phyloP scores from a whole-genome alignment of 37 sponge, comb jelly and placozoan species.

The Theonella swinhoei region DNA sequence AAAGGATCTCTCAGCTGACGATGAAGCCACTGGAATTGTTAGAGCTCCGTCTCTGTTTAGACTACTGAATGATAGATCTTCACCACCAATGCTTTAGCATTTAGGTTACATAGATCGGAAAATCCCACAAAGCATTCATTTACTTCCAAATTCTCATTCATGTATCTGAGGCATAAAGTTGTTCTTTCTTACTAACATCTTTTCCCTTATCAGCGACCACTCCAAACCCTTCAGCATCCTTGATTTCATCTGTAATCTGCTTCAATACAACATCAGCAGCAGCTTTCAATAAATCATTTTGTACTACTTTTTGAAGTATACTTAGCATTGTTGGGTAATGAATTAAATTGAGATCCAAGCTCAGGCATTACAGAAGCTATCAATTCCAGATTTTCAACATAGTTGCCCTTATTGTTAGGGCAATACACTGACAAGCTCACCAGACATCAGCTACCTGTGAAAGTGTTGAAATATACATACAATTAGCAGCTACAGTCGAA shows the following conservation, averaged over 20 bases:
- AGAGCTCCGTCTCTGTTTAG: slow-evolving; percentile 21
- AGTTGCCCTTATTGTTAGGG: slow-evolving; percentile 39
- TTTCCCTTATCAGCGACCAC: slow-evolving; percentile 35
- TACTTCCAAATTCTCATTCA: slow-evolving; percentile 23
- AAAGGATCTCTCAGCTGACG: slow-evolving; percentile 35
- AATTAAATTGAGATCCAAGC: slow-evolving; percentile 6
- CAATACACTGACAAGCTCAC: slow-evolving; percentile 43
- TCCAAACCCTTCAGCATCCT: slow-evolving; percentile 32
- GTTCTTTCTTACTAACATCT: slow-evolving; percentile 31
- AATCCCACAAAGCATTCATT: slow-evolving; percentile 43
- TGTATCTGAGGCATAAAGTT: slow-evolving; percentile 47
- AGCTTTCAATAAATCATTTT: slow-evolving; percentile 50
- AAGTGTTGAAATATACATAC: slow-evolving; percentile 23
- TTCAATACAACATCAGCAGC: slow-evolving; percentile 40
- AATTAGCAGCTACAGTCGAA: slow-evolving; percentile 30
- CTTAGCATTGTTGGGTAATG: slow-evolving; percentile 29
- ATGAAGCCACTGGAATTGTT: slow-evolving; percentile 43
- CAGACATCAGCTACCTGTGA: slow-evolving; percentile 35
- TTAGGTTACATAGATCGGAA: slow-evolving; percentile 30
- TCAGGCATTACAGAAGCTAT: slow-evolving; percentile 29
- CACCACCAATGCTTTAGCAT: slow-evolving; percentile 41
- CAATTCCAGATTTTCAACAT: slow-evolving; percentile 38
- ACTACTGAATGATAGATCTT: slow-evolving; percentile 21
- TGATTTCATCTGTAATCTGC: slow-evolving; percentile 32
- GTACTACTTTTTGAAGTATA: slow-evolving; percentile 40